Evolutionary conservation across 2,797 vertebrate species (phyloP).

Genomic region (Xenops minutus): DNA sequence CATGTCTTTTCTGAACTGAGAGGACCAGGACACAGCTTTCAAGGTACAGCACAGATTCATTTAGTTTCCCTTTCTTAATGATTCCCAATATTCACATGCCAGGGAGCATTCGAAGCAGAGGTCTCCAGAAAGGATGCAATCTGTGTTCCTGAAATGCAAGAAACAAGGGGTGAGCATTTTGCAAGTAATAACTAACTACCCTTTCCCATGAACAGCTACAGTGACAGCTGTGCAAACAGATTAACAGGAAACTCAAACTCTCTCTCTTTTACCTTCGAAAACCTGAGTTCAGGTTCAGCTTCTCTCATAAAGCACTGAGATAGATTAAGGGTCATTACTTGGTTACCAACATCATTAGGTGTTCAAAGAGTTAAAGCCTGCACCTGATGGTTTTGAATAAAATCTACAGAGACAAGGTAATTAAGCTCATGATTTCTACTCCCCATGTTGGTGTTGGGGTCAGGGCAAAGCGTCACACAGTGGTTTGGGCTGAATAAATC

Average conservation of each 20-base stretch:
- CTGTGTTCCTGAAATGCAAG: too few relatives aligned
- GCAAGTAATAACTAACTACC: neutral
- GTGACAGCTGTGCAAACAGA: neutral
- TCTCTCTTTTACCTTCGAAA: neutral
- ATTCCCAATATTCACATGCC: too few relatives aligned
- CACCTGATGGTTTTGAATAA: neutral
- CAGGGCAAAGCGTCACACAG: neutral
- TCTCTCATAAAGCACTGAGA: accelerated
- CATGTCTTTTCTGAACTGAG: too few relatives aligned
- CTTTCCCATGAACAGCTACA: neutral
- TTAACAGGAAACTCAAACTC: neutral
- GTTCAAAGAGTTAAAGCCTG: neutral
- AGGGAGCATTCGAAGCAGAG: too few relatives aligned
- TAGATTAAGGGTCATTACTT: neutral
- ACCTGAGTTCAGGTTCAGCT: neutral
- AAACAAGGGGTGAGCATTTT: too few relatives aligned
- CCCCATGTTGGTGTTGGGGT: neutral
- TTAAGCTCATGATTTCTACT: neutral
- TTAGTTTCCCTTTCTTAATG: too few relatives aligned
- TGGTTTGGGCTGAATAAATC: neutral
- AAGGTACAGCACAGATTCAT: too few relatives aligned
- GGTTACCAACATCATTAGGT: neutral
- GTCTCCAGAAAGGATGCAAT: too few relatives aligned
- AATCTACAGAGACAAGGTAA: neutral
- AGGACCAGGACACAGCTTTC: too few relatives aligned